These are phyloP conservation scores for Tetragonula clypearis DNA, from an alignment of 1,140 invertebrate genomes.

Conservation along the genomic window DNA sequence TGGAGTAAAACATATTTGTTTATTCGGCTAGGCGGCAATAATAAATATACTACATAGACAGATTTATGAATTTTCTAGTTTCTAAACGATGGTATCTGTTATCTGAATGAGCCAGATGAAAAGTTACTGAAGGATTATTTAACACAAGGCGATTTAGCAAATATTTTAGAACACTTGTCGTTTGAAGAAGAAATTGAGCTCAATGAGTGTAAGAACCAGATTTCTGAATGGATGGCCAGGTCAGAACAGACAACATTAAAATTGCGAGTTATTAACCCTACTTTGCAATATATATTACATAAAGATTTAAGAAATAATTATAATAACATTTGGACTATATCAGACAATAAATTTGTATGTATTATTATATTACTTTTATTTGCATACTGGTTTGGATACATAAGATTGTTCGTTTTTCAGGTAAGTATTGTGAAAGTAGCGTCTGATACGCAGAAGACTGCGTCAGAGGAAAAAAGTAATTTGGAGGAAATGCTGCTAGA, in stretches of 20 bases:
- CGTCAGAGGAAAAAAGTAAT: conserved; percentile 75
- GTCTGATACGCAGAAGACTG: conserved; percentile 59
- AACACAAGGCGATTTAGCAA: conserved; percentile 58
- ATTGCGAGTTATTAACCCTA: conserved; percentile 52
- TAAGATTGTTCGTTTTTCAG: conserved; percentile 53
- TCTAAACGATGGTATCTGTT: conserved; percentile 86
- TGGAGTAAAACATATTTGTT: background rate
- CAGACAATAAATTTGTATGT: conserved; percentile 69
- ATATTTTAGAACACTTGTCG: conserved; percentile 66
- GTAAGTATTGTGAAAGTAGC: conserved; percentile 76
- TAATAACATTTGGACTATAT: conserved; percentile 79
- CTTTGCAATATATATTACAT: conserved; percentile 80
- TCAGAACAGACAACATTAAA: conserved; percentile 49
- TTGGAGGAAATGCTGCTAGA: conserved; percentile 79
- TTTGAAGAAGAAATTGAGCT: conserved; percentile 80
- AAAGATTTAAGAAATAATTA: conserved; percentile 82
- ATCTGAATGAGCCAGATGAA: conserved; percentile 83
- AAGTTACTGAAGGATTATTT: conserved; percentile 72
- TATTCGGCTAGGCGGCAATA: background rate
- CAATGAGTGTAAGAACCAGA: conserved; percentile 64
- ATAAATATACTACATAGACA: background rate
- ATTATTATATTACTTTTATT: background rate
- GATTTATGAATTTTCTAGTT: conserved; percentile 82
- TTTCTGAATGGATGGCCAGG: conserved; percentile 77
- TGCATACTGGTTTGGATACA: background rate